Conservation (phyloP, 2,113 vertebrate species). For the Prionailurus bengalensis region DNA sequence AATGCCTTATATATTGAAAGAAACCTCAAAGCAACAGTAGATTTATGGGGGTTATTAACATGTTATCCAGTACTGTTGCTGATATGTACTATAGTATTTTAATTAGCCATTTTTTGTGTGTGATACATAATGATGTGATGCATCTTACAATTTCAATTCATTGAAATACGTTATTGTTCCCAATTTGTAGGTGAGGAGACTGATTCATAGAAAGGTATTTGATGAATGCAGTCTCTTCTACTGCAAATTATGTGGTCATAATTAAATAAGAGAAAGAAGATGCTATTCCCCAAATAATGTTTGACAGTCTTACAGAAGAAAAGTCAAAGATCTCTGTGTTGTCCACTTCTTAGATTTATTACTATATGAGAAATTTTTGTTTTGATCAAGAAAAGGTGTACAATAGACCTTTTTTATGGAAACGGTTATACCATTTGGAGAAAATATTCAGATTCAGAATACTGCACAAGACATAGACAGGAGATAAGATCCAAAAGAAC, state of each 20-base stretch:
- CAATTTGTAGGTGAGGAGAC: not conserved
- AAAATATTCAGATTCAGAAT: not conserved
- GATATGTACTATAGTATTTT: not conserved
- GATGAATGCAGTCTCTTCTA: not conserved
- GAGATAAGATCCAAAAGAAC: not conserved
- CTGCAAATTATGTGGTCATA: not conserved
- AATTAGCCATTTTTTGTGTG: not conserved
- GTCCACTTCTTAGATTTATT: not conserved
- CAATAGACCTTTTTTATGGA: not conserved
- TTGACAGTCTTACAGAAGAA: not conserved
- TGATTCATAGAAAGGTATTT: not conserved
- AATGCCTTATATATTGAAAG: conserved; percentile 8
- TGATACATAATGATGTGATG: not conserved
- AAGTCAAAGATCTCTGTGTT: not conserved
- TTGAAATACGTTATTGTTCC: not conserved
- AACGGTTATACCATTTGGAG: not conserved
- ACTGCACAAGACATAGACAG: not conserved
- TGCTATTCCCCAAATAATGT: not conserved
- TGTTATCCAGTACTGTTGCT: not conserved
- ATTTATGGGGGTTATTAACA: not conserved
- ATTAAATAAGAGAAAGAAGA: not conserved
- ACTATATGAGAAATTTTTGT: not conserved
- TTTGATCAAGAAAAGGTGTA: not conserved
- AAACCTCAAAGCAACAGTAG: not conserved
- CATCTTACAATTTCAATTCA: not conserved